Evolutionary conservation across 1,140 invertebrate genomes (phyloP).

Genomic region (Diorhabda carinulata): DNA sequence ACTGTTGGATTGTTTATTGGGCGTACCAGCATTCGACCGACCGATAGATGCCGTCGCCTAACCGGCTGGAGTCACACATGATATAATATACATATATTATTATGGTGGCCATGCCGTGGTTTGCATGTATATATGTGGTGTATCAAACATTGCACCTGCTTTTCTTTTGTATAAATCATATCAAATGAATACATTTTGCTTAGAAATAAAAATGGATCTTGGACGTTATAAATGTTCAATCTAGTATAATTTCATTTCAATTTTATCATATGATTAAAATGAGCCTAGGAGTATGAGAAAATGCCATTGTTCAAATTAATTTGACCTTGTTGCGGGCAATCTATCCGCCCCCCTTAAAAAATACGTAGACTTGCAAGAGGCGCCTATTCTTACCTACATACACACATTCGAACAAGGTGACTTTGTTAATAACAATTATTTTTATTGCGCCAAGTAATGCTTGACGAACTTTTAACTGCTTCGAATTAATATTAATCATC

Average conservation of each 20-base stretch:
- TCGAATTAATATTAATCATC: too few relatives aligned
- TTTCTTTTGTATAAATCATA: background rate
- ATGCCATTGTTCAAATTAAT: background rate
- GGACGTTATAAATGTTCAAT: too few relatives aligned
- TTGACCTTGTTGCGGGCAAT: background rate
- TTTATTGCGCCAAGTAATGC: conserved; percentile 7
- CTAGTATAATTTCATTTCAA: too few relatives aligned
- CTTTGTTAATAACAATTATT: conserved; percentile 20
- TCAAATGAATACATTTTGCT: too few relatives aligned
- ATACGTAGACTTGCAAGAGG: conserved; percentile 10
- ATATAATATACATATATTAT: background rate
- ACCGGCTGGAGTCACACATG: background rate
- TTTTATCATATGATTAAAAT: too few relatives aligned
- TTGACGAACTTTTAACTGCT: too few relatives aligned
- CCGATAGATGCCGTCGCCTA: background rate
- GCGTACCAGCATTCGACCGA: background rate
- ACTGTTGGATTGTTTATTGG: background rate
- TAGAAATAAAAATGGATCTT: too few relatives aligned
- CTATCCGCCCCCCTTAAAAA: background rate
- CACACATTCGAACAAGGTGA: conserved; percentile 28
- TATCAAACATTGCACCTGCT: background rate
- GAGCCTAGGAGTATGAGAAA: too few relatives aligned
- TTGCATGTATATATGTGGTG: background rate
- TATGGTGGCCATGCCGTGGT: background rate
- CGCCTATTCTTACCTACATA: conserved; percentile 36